These are phyloP conservation scores for Isurus oxyrinchus DNA, from an alignment of 2,113 vertebrate species.

Conservation along the genomic window DNA sequence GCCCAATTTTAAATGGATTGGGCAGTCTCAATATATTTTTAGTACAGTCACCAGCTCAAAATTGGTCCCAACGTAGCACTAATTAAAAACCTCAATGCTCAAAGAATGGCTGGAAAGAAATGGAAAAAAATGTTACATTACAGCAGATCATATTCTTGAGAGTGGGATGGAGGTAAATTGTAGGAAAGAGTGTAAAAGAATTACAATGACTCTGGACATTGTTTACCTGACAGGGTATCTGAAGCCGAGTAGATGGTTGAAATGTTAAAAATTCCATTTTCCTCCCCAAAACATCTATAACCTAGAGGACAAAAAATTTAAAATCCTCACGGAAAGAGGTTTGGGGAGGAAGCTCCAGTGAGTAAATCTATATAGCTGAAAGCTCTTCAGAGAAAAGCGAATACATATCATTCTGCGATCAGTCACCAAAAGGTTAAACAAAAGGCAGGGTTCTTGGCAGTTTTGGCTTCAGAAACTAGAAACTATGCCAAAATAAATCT, in stretches of 20 bases:
- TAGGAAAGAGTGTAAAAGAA: neutral
- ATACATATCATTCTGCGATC: neutral
- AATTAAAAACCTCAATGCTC: neutral
- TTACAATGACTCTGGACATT: neutral
- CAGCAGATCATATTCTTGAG: neutral
- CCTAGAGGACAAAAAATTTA: neutral
- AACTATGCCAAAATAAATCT: conserved; percentile 37
- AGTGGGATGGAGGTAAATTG: neutral
- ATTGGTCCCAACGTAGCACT: neutral
- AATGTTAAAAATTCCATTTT: neutral
- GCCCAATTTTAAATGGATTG: neutral
- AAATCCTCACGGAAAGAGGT: neutral
- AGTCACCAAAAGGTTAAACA: neutral
- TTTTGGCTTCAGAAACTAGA: conserved; percentile 32
- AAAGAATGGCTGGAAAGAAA: neutral
- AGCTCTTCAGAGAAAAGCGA: neutral
- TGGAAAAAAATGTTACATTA: neutral
- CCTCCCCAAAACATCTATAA: neutral
- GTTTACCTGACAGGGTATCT: neutral
- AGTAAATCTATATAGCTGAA: neutral
- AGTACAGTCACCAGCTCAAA: neutral
- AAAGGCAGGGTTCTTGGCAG: neutral
- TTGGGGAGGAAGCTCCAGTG: neutral
- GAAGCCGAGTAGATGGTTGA: neutral
- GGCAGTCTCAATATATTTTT: neutral